Evolutionary conservation across 2,797 vertebrate species (phyloP), one percentile per base, ranked within the genome.

Genomic region (Schizopygopsis malacanthus): DNA sequence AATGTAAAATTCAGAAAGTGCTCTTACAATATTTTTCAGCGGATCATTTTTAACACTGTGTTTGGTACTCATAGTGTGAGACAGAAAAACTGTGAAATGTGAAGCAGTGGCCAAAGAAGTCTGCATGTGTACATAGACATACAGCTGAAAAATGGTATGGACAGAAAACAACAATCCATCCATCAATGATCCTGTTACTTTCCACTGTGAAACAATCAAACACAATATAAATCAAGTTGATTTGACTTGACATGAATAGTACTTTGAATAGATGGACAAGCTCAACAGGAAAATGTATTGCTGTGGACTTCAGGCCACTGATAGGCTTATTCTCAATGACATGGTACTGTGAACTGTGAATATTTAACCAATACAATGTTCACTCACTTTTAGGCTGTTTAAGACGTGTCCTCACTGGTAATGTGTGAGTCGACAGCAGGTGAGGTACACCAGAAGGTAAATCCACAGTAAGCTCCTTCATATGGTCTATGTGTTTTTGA

Each of bases 331-430:
- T 50, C 33, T 61, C 39, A 79, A 22, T 25, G 0, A 61, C 20
- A 16, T 59, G 16, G n/a, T 43, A 45, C 63, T 52, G 39, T 73
- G 63, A 6, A 75, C 16, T 50, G 8, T 81, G 13, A n/a, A 41
- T 25, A 41, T 10, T 47, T 65, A 25, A 52, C 15, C 45, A 67
- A 9, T 25, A 47, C 10, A 84, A 41, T 33, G 69, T 10, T 54
- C 78, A 89, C 88, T 85, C 63, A 86, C 85, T 84, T 18, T 85
- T 81, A 63, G 77, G 20, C 45, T 75, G 83, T 76, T 22, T 80
- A 13, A 18, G 83, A n/a, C 0, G 39, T 70, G 75, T 65, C 73
- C 18, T 52, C 43, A 43, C 67, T 56, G 81, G 77, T 33, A 82
- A 69, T 16, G 39, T 70, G 9, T 4, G 81, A 33, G 79, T 78